These are phyloP conservation scores for Gnatocerus cornutus DNA, from an alignment of 2,888 invertebrate genomes.

Conservation along the genomic window DNA sequence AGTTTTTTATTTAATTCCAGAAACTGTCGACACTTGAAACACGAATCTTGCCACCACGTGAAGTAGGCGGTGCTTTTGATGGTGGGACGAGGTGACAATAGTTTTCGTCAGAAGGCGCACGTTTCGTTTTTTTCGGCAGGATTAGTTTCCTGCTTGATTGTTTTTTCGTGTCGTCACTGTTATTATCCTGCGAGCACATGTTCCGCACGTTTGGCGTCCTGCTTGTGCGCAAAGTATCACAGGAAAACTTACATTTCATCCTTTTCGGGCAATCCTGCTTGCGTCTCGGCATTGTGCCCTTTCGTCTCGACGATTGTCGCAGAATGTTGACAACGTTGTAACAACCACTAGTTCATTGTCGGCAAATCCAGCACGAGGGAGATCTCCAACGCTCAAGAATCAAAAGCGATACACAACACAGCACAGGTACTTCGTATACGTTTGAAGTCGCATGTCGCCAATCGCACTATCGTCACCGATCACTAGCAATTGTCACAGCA, in stretches of 20 bases:
- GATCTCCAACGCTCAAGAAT: conserved; percentile 11
- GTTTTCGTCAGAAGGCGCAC: too few species aligned
- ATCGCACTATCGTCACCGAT: conserved; percentile 6
- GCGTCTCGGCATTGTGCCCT: conserved; percentile 71
- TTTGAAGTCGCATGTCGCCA: background rate
- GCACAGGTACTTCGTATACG: conserved; percentile 31
- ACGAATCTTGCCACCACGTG: too few species aligned
- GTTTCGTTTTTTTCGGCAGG: too few species aligned
- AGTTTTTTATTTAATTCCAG: too few species aligned
- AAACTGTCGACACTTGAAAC: too few species aligned
- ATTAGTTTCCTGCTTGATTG: too few species aligned
- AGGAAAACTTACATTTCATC: conserved; percentile 72
- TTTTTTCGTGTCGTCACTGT: background rate
- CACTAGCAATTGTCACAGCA: conserved; percentile 28
- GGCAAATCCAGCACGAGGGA: conserved; percentile 18
- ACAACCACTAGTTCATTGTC: conserved; percentile 50
- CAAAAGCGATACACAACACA: conserved; percentile 35
- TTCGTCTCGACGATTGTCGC: conserved; percentile 61
- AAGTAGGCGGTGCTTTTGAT: too few species aligned
- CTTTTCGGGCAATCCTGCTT: conserved; percentile 74
- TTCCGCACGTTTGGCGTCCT: conserved; percentile 36
- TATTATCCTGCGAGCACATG: conserved; percentile 40
- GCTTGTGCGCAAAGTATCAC: conserved; percentile 42
- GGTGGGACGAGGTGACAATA: too few species aligned
- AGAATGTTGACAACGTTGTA: conserved; percentile 63